Conservation (phyloP, 2,113 vertebrate genomes). For the Syngnathus scovelli region DNA sequence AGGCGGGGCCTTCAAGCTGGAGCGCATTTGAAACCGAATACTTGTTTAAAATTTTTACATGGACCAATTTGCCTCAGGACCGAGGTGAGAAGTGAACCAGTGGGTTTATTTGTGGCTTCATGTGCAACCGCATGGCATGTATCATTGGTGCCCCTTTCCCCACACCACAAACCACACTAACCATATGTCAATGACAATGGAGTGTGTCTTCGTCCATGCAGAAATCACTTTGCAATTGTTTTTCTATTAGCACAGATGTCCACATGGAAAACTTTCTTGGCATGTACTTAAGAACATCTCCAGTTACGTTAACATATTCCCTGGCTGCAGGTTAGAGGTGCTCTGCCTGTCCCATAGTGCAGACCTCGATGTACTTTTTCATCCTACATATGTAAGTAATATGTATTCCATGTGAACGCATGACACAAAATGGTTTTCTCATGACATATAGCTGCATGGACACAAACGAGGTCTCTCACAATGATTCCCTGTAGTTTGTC, state of each 20-base stretch:
- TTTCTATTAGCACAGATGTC: slow-evolving; percentile 47
- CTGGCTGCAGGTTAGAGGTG: slow-evolving; percentile 56
- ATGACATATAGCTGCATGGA: slow-evolving; percentile 54
- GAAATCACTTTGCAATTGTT: slow-evolving; percentile 27
- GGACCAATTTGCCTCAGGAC: slow-evolving; percentile 19
- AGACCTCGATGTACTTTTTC: slow-evolving; percentile 60
- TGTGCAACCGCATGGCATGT: not conserved
- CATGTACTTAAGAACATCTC: slow-evolving; percentile 65
- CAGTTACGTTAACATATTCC: slow-evolving; percentile 66
- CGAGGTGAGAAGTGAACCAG: not conserved
- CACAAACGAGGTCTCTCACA: slow-evolving; percentile 45
- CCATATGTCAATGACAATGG: slow-evolving; percentile 15
- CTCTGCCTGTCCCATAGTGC: slow-evolving; percentile 59
- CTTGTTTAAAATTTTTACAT: slow-evolving; percentile 46
- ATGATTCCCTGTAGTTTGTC: slow-evolving; percentile 43
- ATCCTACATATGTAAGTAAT: slow-evolving; percentile 71
- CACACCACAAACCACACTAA: not conserved
- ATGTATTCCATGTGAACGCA: slow-evolving; percentile 67
- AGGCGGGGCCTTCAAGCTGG: slow-evolving; percentile 60
- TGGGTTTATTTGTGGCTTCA: not conserved
- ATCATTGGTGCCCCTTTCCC: slow-evolving; percentile 6
- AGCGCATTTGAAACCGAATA: slow-evolving; percentile 64
- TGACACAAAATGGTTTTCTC: slow-evolving; percentile 66
- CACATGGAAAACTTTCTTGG: slow-evolving; percentile 58
- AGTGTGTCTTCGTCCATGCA: slow-evolving; percentile 24